Base-by-base conservation (phyloP, 2,888 invertebrate genomes). In the Brenthis daphne region DNA sequence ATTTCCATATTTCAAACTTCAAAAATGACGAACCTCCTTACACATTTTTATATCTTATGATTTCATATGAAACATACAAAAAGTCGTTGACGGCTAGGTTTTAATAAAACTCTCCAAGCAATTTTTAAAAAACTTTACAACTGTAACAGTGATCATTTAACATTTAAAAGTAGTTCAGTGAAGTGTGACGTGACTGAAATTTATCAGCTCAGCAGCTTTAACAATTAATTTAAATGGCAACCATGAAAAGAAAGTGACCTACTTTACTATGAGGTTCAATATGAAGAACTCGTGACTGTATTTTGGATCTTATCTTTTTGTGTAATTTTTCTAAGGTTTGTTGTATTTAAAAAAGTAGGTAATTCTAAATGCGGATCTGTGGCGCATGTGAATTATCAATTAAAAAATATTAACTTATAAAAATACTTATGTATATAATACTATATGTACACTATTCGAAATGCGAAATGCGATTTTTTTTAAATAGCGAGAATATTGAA, bases 171-270 rank as follows among this genome's bases (percentile, higher is more conserved):
- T 53, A 63, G 37, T 37, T 13, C 37, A 37, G 33, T 53, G 13
- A 51, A 53, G 61, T 20, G 33, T 53, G 53, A 63, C 37, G 63
- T 63, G 53, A 53, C 63, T 63, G 37, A 63, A n/a, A 53, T 63
- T 63, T 53, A 63, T 53, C 53, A 63, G 51, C 33, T 53, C 53
- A 63, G 51, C 51, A 63, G 43, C 33, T 63, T 63, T 37, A 63
- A 63, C 63, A 63, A 53, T 53, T 63, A 53, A 63, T 14, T 53
- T 53, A 53, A 63, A 53, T 63, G 63, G 37, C 63, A 43, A 53
- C 63, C 53, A 63, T 63, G 43, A 60, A 63, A 63, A 33, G 53
- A 63, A 63, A 63, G 53, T 63, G 63, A 63, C 63, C 63, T 63
- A 63, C 63, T 63, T 63, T 43, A 63, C 63, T 37, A 48, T 48